Conservation (phyloP, 2,113 vertebrate species). For the Chloroceryle aenea region DNA sequence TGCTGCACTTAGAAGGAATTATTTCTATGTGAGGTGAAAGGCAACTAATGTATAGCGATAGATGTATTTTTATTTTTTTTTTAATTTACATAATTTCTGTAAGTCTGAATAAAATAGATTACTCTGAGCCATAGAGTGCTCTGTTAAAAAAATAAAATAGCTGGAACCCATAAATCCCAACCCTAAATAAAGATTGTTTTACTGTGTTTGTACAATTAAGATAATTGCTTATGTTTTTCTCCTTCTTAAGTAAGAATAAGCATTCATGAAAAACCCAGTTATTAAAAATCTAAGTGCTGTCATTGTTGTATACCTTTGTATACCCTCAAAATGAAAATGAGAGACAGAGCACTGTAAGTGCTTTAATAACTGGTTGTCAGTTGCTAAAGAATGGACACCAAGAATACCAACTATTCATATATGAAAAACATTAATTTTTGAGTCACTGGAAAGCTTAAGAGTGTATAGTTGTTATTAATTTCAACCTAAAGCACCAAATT, state of each 20-base stretch:
- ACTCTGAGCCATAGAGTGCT: neutral
- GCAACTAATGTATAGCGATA: neutral
- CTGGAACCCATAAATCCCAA: neutral
- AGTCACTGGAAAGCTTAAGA: neutral
- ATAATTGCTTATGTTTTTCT: neutral
- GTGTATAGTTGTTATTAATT: constrained; percentile 9
- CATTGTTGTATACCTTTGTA: neutral
- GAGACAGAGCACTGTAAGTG: neutral
- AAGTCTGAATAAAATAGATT: neutral
- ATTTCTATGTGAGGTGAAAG: neutral
- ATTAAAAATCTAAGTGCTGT: neutral
- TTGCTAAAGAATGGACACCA: neutral
- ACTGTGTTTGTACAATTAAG: neutral
- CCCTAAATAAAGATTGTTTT: neutral
- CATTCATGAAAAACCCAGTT: neutral
- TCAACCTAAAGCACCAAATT: neutral
- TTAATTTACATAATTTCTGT: neutral
- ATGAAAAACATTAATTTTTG: neutral
- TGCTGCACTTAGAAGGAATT: neutral
- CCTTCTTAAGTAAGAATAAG: neutral
- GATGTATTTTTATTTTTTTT: neutral
- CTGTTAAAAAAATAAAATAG: neutral
- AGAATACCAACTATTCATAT: constrained; percentile 38
- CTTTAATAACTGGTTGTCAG: constrained; percentile 46
- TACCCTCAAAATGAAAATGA: constrained; percentile 5